Evolutionary conservation across 2,113 vertebrate species (phyloP).

Genomic region (Oncorhynchus masou): DNA sequence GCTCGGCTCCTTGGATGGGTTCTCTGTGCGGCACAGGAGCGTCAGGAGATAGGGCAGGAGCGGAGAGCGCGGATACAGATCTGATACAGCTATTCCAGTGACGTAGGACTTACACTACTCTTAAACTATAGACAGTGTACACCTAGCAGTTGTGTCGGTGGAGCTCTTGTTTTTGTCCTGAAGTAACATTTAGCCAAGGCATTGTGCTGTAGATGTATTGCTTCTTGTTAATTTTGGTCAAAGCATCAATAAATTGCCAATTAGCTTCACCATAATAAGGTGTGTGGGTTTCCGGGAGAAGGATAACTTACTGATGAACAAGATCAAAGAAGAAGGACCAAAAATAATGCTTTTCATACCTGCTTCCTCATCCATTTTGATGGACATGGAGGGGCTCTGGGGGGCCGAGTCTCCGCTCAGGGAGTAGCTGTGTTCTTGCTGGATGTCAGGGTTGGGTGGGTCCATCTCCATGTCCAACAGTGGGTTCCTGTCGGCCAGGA

Average conservation of each 20-base stretch:
- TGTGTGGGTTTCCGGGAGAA: not conserved
- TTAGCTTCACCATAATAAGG: not conserved
- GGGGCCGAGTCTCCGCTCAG: constrained; percentile 96
- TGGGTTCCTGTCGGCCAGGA: constrained; percentile 87
- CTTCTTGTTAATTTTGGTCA: too few relatives aligned
- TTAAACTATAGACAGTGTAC: not conserved
- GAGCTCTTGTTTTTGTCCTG: too few relatives aligned
- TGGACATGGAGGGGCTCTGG: constrained; percentile 91
- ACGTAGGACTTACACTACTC: not conserved
- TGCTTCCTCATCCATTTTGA: constrained; percentile 90
- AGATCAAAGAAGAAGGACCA: not conserved
- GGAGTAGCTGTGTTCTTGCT: constrained; percentile 98
- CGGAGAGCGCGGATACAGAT: not conserved
- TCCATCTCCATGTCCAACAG: constrained; percentile 94
- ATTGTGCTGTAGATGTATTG: too few relatives aligned
- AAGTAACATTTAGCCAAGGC: too few relatives aligned
- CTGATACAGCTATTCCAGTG: not conserved
- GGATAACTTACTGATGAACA: not conserved
- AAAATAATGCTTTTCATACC: constrained; percentile 65
- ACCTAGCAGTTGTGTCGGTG: too few relatives aligned
- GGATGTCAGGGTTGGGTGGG: constrained; percentile 88
- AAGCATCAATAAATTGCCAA: too few relatives aligned
- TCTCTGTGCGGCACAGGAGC: constrained; percentile 46
- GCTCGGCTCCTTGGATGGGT: constrained; percentile 57
- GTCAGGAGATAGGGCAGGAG: constrained; percentile 43